Evolutionary conservation across 92 coral and sea anemone species (phyloP).

Genomic region (Zoanthus solanderi): DNA sequence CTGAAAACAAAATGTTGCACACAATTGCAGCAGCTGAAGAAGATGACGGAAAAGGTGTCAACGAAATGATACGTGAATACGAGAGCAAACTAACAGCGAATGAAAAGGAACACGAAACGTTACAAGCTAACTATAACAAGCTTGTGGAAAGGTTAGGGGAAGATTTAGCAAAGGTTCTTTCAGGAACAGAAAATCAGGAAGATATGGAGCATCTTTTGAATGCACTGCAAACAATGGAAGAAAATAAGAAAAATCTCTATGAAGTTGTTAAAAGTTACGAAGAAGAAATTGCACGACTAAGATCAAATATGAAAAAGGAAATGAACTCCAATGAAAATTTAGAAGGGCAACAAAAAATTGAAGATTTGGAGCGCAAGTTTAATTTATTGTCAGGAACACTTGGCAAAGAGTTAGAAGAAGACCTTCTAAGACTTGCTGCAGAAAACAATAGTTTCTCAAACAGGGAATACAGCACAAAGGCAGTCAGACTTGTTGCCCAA

Average conservation of each 20-base stretch:
- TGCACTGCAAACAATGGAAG: background rate
- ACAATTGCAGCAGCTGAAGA: slow-evolving; percentile 36
- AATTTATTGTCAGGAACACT: background rate
- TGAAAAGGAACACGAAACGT: slow-evolving; percentile 19
- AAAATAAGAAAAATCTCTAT: slow-evolving; percentile 22
- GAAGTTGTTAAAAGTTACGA: slow-evolving; percentile 69
- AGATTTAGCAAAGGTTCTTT: slow-evolving; percentile 50
- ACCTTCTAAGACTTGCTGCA: background rate
- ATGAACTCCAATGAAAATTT: background rate
- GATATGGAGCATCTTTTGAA: background rate
- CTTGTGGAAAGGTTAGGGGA: slow-evolving; percentile 55
- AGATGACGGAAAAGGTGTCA: slow-evolving; percentile 50
- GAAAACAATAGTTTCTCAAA: background rate
- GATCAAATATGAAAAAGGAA: background rate
- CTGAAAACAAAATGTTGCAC: slow-evolving; percentile 52
- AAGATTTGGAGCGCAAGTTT: background rate
- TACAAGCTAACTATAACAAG: slow-evolving; percentile 32
- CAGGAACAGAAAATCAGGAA: background rate
- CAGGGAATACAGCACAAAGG: background rate
- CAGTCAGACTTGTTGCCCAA: slow-evolving; percentile 18
- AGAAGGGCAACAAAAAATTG: background rate
- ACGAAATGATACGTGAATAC: slow-evolving; percentile 65
- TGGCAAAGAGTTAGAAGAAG: slow-evolving; percentile 10
- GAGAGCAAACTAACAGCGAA: slow-evolving; percentile 58
- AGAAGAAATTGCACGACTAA: slow-evolving; percentile 44